phyloP scores from a whole-genome alignment of 1,140 invertebrate species.

The Cydia strobilella region DNA sequence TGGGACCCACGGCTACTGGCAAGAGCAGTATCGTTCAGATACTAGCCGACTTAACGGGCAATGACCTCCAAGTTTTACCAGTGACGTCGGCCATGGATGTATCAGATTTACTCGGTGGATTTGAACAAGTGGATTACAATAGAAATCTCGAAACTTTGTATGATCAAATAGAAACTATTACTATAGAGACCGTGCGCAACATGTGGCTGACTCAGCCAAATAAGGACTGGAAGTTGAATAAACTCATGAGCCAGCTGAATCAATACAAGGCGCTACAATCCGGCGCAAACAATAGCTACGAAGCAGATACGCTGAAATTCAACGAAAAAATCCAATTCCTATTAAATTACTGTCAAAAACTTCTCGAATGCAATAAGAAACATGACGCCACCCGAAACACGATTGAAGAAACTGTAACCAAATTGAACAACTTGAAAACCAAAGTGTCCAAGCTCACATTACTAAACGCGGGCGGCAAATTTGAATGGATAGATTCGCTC shows the following conservation, averaged over 20 bases:
- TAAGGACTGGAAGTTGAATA: slow-evolving; percentile 53
- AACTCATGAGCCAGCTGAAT: slow-evolving; percentile 56
- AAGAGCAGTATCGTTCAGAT: slow-evolving; percentile 91
- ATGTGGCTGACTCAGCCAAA: slow-evolving; percentile 52
- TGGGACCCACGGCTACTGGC: slow-evolving; percentile 89
- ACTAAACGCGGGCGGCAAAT: slow-evolving; percentile 90
- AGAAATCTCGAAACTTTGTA: slow-evolving; percentile 67
- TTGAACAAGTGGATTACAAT: slow-evolving; percentile 91
- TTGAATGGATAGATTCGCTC: slow-evolving; percentile 98
- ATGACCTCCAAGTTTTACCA: slow-evolving; percentile 88
- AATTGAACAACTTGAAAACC: slow-evolving; percentile 53
- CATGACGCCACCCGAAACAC: slow-evolving; percentile 38
- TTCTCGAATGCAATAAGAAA: slow-evolving; percentile 48
- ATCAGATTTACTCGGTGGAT: slow-evolving; percentile 96
- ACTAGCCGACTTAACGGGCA: slow-evolving; percentile 87
- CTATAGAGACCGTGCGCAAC: slow-evolving; percentile 56
- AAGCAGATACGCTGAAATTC: slow-evolving; percentile 80
- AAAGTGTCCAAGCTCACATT: slow-evolving; percentile 81
- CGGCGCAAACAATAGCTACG: slow-evolving; percentile 64
- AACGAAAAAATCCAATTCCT: slow-evolving; percentile 75
- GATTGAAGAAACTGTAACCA: slow-evolving; percentile 47
- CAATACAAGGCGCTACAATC: slow-evolving; percentile 56
- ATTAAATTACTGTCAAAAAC: slow-evolving; percentile 64
- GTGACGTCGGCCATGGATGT: slow-evolving; percentile 97
- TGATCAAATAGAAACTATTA: slow-evolving; percentile 64